Conservation (phyloP, 1,140 invertebrate genomes). For the Plectrocnemia conspersa region DNA sequence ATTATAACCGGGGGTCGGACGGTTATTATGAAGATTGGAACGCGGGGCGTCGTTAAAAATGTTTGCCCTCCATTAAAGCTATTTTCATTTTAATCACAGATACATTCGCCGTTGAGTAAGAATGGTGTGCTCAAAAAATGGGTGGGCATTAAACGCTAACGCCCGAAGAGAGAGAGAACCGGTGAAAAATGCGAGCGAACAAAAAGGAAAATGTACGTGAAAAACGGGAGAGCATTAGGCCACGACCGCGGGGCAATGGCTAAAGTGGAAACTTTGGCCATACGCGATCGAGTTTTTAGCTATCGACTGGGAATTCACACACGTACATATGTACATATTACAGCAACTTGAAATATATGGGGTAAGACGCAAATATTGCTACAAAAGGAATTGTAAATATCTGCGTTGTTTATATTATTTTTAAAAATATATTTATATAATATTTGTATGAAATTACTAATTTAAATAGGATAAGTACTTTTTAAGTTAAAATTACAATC, state of each 20-base stretch:
- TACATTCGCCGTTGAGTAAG: slow-evolving; percentile 4
- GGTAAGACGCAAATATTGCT: no score
- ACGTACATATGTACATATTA: neutral
- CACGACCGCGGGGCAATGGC: neutral
- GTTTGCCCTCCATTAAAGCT: slow-evolving; percentile 17
- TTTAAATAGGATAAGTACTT: no score
- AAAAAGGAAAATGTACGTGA: slow-evolving; percentile 12
- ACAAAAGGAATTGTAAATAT: no score
- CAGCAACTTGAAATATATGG: no score
- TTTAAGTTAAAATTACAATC: no score
- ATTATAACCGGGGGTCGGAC: neutral
- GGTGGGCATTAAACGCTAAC: slow-evolving; percentile 4
- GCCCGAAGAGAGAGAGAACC: slow-evolving; percentile 2
- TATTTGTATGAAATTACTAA: no score
- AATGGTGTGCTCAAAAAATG: slow-evolving; percentile 6
- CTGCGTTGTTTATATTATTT: no score
- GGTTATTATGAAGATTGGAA: no score
- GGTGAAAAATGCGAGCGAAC: slow-evolving; percentile 1
- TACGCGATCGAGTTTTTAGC: no score
- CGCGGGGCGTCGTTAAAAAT: slow-evolving; percentile 12
- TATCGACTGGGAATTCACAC: neutral
- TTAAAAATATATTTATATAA: no score
- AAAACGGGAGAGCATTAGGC: slow-evolving; percentile 4
- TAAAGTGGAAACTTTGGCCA: neutral
- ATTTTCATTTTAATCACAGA: slow-evolving; percentile 22